phyloP scores from a whole-genome alignment of 1,140 invertebrate genomes.

The Drosophila tropicalis region DNA sequence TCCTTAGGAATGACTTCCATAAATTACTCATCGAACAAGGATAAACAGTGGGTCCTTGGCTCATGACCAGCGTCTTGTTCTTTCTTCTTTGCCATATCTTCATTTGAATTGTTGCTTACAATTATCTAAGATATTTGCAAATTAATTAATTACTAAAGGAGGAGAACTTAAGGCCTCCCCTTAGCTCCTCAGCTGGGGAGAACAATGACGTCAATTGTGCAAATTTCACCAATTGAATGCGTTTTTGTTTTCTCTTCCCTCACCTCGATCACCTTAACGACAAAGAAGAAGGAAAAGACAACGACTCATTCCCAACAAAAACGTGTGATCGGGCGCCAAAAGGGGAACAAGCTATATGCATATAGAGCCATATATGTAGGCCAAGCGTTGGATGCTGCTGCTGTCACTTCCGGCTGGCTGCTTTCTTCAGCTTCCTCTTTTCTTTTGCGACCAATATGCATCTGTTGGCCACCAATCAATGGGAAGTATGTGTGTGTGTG shows the following conservation, averaged over 20 bases:
- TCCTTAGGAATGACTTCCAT: too few species aligned
- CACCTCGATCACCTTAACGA: background rate
- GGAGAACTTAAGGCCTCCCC: background rate
- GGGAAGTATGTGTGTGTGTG: constrained; percentile 27
- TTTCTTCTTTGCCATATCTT: too few species aligned
- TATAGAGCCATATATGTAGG: constrained; percentile 2
- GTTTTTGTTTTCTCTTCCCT: background rate
- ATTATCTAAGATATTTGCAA: too few species aligned
- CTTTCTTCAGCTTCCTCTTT: constrained; percentile 17
- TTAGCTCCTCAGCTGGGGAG: too few species aligned
- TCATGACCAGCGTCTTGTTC: too few species aligned
- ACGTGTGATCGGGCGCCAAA: constrained; percentile 25
- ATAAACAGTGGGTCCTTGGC: too few species aligned
- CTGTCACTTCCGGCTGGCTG: constrained; percentile 17
- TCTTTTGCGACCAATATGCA: constrained; percentile 36
- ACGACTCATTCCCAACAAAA: constrained; percentile 10
- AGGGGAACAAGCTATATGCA: constrained; percentile 19
- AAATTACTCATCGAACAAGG: too few species aligned
- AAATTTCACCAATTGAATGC: background rate
- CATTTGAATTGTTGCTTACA: too few species aligned
- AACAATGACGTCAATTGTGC: background rate
- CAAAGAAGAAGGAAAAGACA: background rate
- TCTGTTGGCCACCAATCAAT: constrained; percentile 76
- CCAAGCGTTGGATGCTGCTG: constrained; percentile 24
- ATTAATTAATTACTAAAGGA: too few species aligned